Percentiles rank a stretch among this genome's conserved stretches.
These are phyloP conservation scores for Acleris sparsana DNA, from an alignment of 2,888 invertebrate species.

Conservation along the genomic window DNA sequence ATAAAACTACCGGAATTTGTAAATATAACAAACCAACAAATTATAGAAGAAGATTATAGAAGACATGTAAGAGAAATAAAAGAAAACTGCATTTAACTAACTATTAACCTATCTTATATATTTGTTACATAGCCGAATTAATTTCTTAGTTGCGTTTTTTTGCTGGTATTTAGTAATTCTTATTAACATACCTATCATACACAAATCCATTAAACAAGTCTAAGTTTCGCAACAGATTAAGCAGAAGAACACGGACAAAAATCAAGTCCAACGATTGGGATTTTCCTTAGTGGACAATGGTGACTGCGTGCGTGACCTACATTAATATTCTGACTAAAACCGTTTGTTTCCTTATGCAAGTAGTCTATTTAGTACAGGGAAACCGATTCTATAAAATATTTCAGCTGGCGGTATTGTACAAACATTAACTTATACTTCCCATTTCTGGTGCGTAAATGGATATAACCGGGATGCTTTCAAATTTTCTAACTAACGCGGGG, in stretches of 20 bases:
- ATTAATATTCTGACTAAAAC: conserved; percentile 30
- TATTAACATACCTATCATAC: background rate
- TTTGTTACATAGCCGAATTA: too few relatives aligned
- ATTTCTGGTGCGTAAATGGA: too few relatives aligned
- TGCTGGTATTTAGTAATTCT: background rate
- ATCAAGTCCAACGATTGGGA: conserved; percentile 16
- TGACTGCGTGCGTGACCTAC: conserved; percentile 31
- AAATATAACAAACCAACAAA: background rate
- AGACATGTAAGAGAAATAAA: background rate
- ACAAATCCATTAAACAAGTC: background rate
- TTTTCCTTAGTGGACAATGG: conserved; percentile 33
- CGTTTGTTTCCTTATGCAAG: conserved; percentile 22
- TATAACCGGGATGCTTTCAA: too few relatives aligned
- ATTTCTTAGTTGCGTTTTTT: background rate
- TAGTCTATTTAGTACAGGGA: conserved; percentile 12
- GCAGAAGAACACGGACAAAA: conserved; percentile 9
- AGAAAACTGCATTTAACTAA: background rate
- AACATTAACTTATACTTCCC: too few relatives aligned
- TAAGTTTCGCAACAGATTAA: conserved; percentile 20
- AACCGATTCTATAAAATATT: background rate
- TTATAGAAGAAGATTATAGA: background rate
- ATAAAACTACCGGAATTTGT: conserved; percentile 4
- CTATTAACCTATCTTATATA: background rate
- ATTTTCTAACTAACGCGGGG: too few relatives aligned
- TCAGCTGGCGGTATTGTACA: too few relatives aligned